Base-by-base conservation (phyloP, 2,113 vertebrate genomes). In the Syngnathus floridae region DNA sequence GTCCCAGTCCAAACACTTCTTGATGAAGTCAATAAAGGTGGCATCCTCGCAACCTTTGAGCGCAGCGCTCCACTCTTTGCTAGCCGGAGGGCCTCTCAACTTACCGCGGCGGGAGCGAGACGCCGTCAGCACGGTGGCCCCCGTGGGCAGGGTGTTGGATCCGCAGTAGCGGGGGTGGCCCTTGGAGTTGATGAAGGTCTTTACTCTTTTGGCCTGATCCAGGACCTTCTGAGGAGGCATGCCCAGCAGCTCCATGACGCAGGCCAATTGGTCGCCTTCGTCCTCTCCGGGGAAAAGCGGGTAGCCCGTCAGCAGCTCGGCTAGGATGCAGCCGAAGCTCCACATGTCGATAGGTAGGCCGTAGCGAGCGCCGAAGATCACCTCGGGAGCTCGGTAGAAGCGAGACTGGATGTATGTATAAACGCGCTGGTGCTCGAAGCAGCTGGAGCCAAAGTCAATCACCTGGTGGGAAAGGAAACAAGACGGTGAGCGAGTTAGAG, bases 381-480 rank as follows among this genome's bases (percentile, higher is more conserved):
- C 92, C 87, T 99, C 97, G 0, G 97, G 97, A 0, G 97, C 96
- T 36, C 97, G 90, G 70, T 99, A 99, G 82, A 99, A 99, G 8
- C 97, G 94, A 13, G 97, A 99, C 88, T 99, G 97, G 84, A 99
- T 99, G 35, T 99, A 99, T 0, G 96, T 99, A 84, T 99, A 99
- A 48, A 99, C 93, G 56, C 96, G 95, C 90, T 97, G 97, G 89
- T 99, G 95, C 74, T 99, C 95, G 0, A 97, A 99, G 78, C 97
- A 99, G 87, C 95, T 98, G 76, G 97, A 99, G 69, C 97, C 97
- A 76, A 99, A 99, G 89, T 99, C 97, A 57, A 99, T 99, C 19
- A 99, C 88, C 88, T 89, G 62, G 49, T 13, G 21, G 21, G n/a
- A 66, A 35, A 22, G 54, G 26, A 67, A 36, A 60, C 13, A 41